Base-by-base conservation (phyloP, 2,797 vertebrate species). In the Onychomys leucogaster region DNA sequence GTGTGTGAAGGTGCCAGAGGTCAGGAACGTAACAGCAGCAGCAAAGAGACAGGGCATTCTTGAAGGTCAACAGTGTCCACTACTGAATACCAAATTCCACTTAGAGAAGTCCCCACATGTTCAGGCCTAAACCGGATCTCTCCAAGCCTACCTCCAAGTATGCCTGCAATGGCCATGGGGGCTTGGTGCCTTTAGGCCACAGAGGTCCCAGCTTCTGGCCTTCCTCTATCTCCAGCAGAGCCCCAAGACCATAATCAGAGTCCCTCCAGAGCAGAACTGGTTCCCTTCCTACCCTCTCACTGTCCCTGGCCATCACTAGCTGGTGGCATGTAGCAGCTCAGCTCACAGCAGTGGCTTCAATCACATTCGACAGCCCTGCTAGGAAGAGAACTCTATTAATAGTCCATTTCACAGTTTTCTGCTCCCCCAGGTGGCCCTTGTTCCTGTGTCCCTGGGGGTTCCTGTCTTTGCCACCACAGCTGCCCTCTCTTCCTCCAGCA, bases 351-450 rank as follows among this genome's bases (percentile, higher is more conserved):
- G 85, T 6, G 85, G 67, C 91, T 90, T 90, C 95, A 89, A 96
- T 95, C 97, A 55, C 80, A n/a, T 34, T 34, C 10, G 37, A 94
- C 96, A 96, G 93, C n/a, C 95, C 63, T 19, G 27, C 32, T 12
- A 52, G 81, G 90, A 71, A 77, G 46, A 81, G 46, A 32, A 19
- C 84, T 59, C 96, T 94, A 77, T 97, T 95, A 96, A 97, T 96
- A 97, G 94, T 29, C n/a, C 96, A 96, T 87, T 95, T 97, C 95
- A 89, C 89, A 73, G 97, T 77, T 85, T 94, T 80, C 88, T 87
- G 80, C 94, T 65, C 91, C 92, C 34, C 7, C 49, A 88, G 86
- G 81, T 57, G 67, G 77, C 90, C 84, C 17, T 63, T 76, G 32
- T 65, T 67, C 91, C 43, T 87, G 46, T 52, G 91, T 81, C 69